A percentile compares a stretch with the other conserved stretches of the same genome.
Conservation (phyloP, 2,113 vertebrate species). For the Scartelaos histophorus region DNA sequence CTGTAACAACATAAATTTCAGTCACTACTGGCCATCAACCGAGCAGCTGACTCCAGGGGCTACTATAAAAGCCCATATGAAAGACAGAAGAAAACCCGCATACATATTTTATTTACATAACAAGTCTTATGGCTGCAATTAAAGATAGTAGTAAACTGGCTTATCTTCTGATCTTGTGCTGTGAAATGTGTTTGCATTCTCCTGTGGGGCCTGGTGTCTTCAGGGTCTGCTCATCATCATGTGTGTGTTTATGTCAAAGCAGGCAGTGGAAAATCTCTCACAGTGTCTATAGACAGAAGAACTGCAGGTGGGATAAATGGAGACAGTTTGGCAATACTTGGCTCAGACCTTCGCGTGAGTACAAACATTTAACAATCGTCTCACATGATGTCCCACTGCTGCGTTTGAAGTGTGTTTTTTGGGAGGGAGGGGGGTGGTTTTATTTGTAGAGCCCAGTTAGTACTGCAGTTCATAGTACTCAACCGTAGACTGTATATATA, state of each 20-base stretch:
- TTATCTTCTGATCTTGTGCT: not conserved
- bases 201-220: slow-evolving; percentile 18
- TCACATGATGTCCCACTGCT: not conserved
- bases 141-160: not conserved
- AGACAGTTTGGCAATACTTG: not conserved
- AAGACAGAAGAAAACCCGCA: not conserved
- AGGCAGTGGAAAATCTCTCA: slow-evolving; percentile 51
- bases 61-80: no score
- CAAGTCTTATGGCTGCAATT: not conserved
- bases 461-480: no score
- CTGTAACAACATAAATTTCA: not conserved
- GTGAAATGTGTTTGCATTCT: slow-evolving; percentile 38
- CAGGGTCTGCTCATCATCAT: slow-evolving; percentile 45
- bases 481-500: no score
- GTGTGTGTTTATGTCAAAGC: slow-evolving; percentile 44
- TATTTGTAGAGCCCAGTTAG: no score
- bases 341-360: not conserved
- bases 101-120: not conserved
- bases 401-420: not conserved
- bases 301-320: not conserved
- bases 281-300: slow-evolving; percentile 29
- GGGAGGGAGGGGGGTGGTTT: not conserved
- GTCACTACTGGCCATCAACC: not conserved
- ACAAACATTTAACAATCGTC: not conserved
- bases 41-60: not conserved